Base-by-base conservation (phyloP, 2,888 invertebrate genomes). In the Ischnura elegans region DNA sequence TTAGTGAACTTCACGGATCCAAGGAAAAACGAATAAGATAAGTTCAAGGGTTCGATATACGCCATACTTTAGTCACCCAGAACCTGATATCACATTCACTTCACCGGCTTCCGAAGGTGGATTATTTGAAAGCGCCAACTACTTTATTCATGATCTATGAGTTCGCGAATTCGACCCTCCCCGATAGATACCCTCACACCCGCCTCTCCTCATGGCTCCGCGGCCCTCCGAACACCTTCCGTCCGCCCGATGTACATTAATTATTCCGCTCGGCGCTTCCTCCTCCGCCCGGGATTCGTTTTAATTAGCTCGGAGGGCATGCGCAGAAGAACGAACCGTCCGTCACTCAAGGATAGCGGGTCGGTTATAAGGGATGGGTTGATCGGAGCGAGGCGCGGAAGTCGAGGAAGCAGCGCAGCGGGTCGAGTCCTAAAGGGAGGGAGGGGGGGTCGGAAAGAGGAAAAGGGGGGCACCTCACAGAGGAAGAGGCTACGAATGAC, bases 211-310 rank as follows among this genome's bases (percentile, higher is more conserved):
- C 36, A 76, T 76, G 21, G 36, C n/a, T 61, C 2, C 42, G 25
- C 36, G 13, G 19, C 61, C 25, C 90, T n/a, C 90, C 25, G 21
- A 90, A 90, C 90, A 90, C 90, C 90, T 90, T 90, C 61, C 61
- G 61, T 43, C 90, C 90, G 61, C 47, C 90, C 61, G 61, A 90
- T 90, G 90, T 90, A 61, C 90, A 90, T 90, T 90, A 90, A 90
- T 90, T 90, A 90, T 90, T 61, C 90, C 90, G 61, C 90, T 90
- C 43, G 61, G 61, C 43, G 90, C 90, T 90, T 90, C 90, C 90
- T 90, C 90, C 90, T 90, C 90, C n/a, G n/a, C n/a, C 55, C 61
- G 90, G 90, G 90, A 90, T 90, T 90, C 90, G 90, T 90, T 90
- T 90, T 90, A 90, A 90, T 90, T 90, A 90, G 90, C 45, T 61